phyloP scores from a whole-genome alignment of 2,113 vertebrate species.

The Eira barbara region DNA sequence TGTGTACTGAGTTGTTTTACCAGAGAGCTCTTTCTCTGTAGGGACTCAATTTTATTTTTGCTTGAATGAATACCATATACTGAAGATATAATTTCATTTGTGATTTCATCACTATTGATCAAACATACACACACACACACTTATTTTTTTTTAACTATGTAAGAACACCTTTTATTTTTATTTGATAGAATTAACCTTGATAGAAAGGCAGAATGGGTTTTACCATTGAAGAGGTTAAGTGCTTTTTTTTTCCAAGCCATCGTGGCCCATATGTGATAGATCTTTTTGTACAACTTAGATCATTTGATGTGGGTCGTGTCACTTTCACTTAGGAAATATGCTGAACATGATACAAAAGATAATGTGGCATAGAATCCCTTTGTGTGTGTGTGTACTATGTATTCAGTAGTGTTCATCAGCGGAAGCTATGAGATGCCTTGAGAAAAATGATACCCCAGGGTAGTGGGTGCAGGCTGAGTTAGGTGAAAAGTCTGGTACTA shows the following conservation, averaged over 20 bases:
- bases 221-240: not conserved
- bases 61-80: not conserved
- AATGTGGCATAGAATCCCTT: not conserved
- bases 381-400: not conserved
- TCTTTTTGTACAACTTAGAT: not conserved
- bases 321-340: not conserved
- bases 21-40: not conserved
- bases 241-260: not conserved
- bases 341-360: not conserved
- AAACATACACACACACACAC: not conserved
- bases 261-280: not conserved
- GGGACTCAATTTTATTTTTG: not conserved
- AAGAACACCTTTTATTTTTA: not conserved
- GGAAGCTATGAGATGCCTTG: not conserved
- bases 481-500: not conserved
- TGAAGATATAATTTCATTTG: not conserved
- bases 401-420: not conserved
- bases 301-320: not conserved
- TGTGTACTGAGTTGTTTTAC: not conserved
- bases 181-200: not conserved
- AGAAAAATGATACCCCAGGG: not conserved
- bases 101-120: not conserved
- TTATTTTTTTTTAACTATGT: not conserved
- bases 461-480: not conserved
- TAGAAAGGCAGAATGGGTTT: not conserved